phyloP scores from a whole-genome alignment of 2,797 vertebrate genomes.

The Gastrophryne carolinensis region DNA sequence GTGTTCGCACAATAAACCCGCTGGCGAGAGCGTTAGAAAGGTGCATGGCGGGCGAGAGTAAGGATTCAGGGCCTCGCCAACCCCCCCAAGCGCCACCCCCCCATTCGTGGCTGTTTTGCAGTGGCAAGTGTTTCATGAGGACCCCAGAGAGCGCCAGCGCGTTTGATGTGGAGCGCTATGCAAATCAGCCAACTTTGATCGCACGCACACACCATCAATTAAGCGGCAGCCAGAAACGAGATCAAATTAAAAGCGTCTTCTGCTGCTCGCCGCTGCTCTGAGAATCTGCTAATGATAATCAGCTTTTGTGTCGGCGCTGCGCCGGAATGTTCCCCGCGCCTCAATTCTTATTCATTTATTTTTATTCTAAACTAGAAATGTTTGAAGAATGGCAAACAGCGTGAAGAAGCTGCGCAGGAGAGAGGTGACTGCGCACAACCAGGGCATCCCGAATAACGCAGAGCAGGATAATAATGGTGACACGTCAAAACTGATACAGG shows the following conservation, averaged over 20 bases:
- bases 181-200: conserved; percentile 45
- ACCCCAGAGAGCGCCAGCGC: conserved; percentile 33
- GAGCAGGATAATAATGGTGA: too few relatives aligned
- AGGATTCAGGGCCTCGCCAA: conserved; percentile 16
- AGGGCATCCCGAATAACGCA: too few relatives aligned
- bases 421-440: too few relatives aligned
- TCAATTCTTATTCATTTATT: neutral
- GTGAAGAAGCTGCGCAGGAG: conserved; percentile 2
- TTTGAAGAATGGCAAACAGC: conserved; percentile 18
- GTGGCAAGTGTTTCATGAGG: conserved; percentile 42
- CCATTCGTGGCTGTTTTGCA: conserved; percentile 38
- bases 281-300: conserved; percentile 44
- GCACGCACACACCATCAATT: conserved; percentile 44
- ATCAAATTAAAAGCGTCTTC: conserved; percentile 41
- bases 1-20: neutral
- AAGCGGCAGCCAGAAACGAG: conserved; percentile 42
- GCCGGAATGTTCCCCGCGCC: conserved; percentile 9
- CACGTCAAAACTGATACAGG: too few relatives aligned
- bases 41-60: neutral
- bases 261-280: conserved; percentile 46
- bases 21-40: neutral
- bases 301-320: neutral
- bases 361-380: conserved; percentile 36
- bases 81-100: conserved; percentile 6
- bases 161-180: conserved; percentile 46